Evolutionary conservation across 1,140 invertebrate genomes (phyloP), one percentile per base, ranked within the genome.

Genomic region (Gyrodactylus bullatarudis): DNA sequence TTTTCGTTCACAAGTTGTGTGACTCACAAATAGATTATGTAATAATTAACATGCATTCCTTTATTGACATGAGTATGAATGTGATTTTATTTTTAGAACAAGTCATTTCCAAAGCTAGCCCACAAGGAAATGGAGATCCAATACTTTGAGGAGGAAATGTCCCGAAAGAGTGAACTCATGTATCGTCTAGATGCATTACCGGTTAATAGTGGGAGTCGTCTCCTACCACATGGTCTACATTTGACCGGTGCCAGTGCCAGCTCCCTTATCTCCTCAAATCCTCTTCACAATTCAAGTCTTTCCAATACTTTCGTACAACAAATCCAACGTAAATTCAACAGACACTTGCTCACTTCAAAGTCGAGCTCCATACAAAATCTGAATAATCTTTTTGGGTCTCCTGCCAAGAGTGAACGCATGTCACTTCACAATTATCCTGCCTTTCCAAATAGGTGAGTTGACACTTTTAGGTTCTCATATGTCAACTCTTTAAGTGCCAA

Each of bases 111-210:
- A 75, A 93, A 91, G 82, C 98, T 98, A 85, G 91, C 98, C 73
- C 84, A 97, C 73, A 98, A 98, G 85, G 94, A 98, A 83, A 99
- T 99, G 95, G 94, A 99, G 83, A 92, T 89, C 69, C 85, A 98
- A 77, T 98, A 96, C 83, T 88, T 97, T 76, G 94, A 98, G 84
- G 95, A 99, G 82, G 83, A 95, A 75, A 92, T 94, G 81, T 87
- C 91, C 75, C 91, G 91, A 75, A 96, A 98, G 81, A 98, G 95
- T 83, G 84, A 91, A 75, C 84, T 99, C 76, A 98, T 98, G 89
- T 89, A 89, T 72, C 98, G 98, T 85, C 84, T 99, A 79, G 95
- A 99, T 84, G 94, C 90, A 74, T 85, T 98, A 74, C 95, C 95
- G 27, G 93, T 99, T 72, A 93, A 91, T 2, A 96, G 97, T 83